phyloP scores from a whole-genome alignment of 2,113 vertebrate species.

The Pangasianodon hypophthalmus region DNA sequence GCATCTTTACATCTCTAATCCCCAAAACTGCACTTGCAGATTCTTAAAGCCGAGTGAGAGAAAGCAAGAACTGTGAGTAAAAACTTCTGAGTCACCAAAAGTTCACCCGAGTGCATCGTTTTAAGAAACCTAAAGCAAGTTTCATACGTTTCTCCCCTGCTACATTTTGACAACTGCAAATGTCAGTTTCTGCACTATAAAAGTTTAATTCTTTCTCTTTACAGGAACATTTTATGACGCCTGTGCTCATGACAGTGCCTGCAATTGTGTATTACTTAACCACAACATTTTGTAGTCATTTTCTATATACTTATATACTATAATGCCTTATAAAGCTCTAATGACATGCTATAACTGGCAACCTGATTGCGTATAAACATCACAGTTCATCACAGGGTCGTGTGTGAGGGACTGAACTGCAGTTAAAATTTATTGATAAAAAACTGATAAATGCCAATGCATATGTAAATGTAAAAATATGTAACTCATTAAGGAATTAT shows the following conservation, averaged over 20 bases:
- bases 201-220: not conserved
- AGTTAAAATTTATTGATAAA: not conserved
- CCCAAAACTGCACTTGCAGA: too few relatives aligned
- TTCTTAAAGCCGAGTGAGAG: not conserved
- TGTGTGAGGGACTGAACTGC: not conserved
- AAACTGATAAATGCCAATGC: not conserved
- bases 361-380: not conserved
- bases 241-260: not conserved
- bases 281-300: not conserved
- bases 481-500: not conserved
- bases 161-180: slow-evolving; percentile 28
- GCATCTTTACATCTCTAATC: slow-evolving; percentile 14
- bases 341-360: not conserved
- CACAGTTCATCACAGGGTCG: not conserved
- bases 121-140: not conserved
- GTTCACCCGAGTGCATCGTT: not conserved
- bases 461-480: not conserved
- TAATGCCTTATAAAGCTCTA: not conserved
- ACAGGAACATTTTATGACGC: not conserved
- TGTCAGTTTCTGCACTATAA: slow-evolving; percentile 14
- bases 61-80: not conserved
- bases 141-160: not conserved
- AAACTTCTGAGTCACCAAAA: not conserved
- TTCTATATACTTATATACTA: not conserved
- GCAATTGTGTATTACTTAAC: not conserved